A percentile compares a stretch with the other conserved stretches of the same genome.
These are phyloP conservation scores for Corythoichthys haematopterus DNA, from an alignment of 2,113 vertebrate species.

Conservation along the genomic window DNA sequence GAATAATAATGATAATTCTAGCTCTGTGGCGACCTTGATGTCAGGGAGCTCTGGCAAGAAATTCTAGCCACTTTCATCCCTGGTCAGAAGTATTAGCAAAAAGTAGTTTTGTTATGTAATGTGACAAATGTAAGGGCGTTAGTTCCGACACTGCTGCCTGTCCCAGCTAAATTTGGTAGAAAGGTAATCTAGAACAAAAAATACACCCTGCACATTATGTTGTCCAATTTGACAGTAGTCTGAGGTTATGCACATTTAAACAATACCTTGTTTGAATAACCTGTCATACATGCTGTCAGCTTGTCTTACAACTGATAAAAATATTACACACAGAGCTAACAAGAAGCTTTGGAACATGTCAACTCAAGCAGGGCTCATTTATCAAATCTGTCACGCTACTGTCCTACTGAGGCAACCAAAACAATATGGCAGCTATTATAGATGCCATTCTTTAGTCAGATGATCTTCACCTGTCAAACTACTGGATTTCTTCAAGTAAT, in stretches of 20 bases:
- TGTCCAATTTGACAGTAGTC: not conserved
- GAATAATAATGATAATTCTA: too few species aligned
- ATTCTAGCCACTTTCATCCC: too few species aligned
- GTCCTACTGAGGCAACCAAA: slow-evolving; percentile 12
- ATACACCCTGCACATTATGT: not conserved
- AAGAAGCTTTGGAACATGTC: slow-evolving; percentile 10
- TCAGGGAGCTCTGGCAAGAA: too few species aligned
- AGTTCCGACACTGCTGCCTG: too few species aligned
- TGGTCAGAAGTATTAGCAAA: too few species aligned
- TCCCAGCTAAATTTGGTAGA: too few species aligned
- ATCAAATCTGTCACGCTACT: slow-evolving; percentile 25
- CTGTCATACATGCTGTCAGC: slow-evolving; percentile 16
- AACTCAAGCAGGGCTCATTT: slow-evolving; percentile 15
- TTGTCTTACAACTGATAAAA: slow-evolving; percentile 13
- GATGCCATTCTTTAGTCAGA: not conserved
- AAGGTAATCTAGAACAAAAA: not conserved
- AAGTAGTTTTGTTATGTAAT: too few species aligned
- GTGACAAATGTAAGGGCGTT: too few species aligned
- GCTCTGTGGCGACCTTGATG: too few species aligned
- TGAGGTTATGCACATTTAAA: not conserved
- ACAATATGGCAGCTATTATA: not conserved
- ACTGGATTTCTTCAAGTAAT: not conserved
- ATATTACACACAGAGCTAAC: slow-evolving; percentile 3
- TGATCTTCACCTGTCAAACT: slow-evolving; percentile 2
- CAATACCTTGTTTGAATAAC: slow-evolving; percentile 8